Conservation (phyloP, 2,888 invertebrate genomes). For the Protonemura montana region DNA sequence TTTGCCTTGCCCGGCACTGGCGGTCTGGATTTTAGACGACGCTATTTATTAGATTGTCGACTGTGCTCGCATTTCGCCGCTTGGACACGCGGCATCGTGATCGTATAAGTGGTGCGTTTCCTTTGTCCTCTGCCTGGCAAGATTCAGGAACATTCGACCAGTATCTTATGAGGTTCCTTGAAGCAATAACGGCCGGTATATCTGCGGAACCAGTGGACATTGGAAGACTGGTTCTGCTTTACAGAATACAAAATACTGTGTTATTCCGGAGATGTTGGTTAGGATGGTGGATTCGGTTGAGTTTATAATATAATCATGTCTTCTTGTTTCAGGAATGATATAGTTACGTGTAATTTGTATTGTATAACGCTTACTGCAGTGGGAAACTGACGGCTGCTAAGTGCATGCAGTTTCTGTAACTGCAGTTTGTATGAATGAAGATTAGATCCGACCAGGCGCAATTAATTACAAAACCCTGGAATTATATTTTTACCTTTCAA, state of each 20-base stretch:
- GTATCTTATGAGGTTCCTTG: neutral
- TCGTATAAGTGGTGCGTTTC: slow-evolving; percentile 26
- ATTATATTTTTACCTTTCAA: too few relatives aligned
- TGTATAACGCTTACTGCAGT: neutral
- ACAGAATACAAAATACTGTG: neutral
- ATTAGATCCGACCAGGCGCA: too few relatives aligned
- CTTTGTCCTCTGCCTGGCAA: neutral
- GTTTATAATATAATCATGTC: neutral
- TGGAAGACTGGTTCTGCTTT: neutral
- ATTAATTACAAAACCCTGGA: too few relatives aligned
- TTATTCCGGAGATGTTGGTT: neutral
- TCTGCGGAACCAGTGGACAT: neutral
- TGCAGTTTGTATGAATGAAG: too few relatives aligned
- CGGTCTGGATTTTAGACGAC: neutral
- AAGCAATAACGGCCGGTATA: neutral
- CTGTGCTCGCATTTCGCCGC: neutral
- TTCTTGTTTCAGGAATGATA: neutral
- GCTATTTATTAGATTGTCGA: neutral
- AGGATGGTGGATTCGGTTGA: neutral
- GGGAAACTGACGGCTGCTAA: neutral
- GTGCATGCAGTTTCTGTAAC: too few relatives aligned
- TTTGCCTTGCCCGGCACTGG: neutral
- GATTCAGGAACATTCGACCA: neutral
- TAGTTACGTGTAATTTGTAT: neutral
- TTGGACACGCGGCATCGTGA: neutral